Evolutionary conservation across 2,888 invertebrate genomes (phyloP), one percentile per base, ranked within the genome.

Genomic region (Oscheius sp.): DNA sequence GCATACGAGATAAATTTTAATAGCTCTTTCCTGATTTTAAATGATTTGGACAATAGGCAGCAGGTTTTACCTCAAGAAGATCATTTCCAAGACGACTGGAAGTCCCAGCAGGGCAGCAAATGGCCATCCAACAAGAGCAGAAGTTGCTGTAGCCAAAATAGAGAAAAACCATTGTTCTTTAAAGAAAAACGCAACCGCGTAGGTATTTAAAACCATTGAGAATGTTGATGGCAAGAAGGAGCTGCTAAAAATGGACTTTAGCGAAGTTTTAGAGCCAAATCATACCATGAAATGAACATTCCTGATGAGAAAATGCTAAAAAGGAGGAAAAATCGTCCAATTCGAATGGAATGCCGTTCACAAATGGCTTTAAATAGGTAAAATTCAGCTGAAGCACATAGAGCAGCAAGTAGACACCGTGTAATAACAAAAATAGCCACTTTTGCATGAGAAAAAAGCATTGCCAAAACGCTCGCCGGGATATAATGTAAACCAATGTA

Each of bases 171-270:
- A 78, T 64, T 79, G 53, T 58, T 80, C 84, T 16, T 93, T 92
- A 91, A 95, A 94, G 95, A 96, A 97, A 76, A 94, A 93, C 13
- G 94, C 95, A 85, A 94, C 91, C 0, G 95, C 94, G 1, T 93
- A 92, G 84, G 93, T 92, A 63, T 93, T 93, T 86, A 95, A 92
- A 84, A 94, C 94, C 93, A 94, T 93, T 75, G 96, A 94, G 92
- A 97, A 98, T n/a, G 94, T 93, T 3, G 95, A 95, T 0, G 99
- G 99, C 76, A 99, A 90, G 90, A 95, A 93, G 0, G 97, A 95
- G 1, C 95, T 92, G 79, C 83, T 78, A n/a, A n/a, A n/a, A n/a
- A n/a, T n/a, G 6, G 21, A 66, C 21, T 21, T 25, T 43, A 59
- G 9, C 12, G 5, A 61, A 59, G 13, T 53, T 6, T 6, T 25